Base-by-base conservation (phyloP, 2,888 invertebrate genomes). In the Caenorhabditis afra region DNA sequence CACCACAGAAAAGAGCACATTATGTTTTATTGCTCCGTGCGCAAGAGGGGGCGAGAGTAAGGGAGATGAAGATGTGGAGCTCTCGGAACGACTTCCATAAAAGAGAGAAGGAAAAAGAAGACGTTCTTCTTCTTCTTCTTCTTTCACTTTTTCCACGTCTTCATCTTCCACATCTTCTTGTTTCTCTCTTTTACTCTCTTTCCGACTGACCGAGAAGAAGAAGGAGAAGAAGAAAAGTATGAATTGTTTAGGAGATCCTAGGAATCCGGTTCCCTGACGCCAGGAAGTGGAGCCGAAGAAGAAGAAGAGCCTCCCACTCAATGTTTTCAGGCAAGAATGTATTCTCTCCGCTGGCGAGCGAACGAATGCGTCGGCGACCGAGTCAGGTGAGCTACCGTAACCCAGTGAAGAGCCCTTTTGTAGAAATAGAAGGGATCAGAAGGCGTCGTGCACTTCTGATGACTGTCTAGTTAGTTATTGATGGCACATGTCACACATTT, bases 291-390 rank as follows among this genome's bases (percentile, higher is more conserved):
- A 29, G 29, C 3, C 3, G 29, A 29, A 3, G 4, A 29, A 29
- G 29, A 29, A 29, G 29, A 29, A 29, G 29, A 29, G 7, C 20
- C 23, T 41, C 41, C 14, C 57, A 1, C 12, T 10, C 8, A 12
- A 85, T 85, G 85, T 85, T 85, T 82, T 70, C 85, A 78, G 85
- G 83, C 55, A 83, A 83, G 61, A 85, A 85, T 80, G 83, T 83
- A 45, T 82, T 85, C 61, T 79, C 83, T 12, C 82, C 79, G 44
- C 62, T 82, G 49, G 81, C 76, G 14, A 76, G 76, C 18, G 84
- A 83, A 20, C 66, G 79, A 52, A 68, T 80, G 58, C 79, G 79
- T 14, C 37, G 85, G 22, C n/a, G 85, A 18, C 83, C 81, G 5
- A 83, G 83, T 75, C 85, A 85, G 85, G 85, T 83, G n/a, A 44